These are phyloP conservation scores for Tangara arthus DNA, from an alignment of 2,797 vertebrate genomes.

Conservation along the genomic window DNA sequence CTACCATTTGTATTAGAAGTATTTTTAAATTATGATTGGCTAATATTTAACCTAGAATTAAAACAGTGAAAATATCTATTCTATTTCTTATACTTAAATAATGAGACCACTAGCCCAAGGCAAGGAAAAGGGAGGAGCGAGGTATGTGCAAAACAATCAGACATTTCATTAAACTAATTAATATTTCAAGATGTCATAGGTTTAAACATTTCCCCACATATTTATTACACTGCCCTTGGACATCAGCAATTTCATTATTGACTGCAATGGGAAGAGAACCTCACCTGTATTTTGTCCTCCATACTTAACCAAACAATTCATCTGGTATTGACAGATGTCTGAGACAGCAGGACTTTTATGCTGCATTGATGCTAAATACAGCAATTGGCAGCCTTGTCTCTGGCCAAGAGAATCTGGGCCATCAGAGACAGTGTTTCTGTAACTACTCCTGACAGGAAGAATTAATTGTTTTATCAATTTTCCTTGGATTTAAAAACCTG, in stretches of 20 bases:
- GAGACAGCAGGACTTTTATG: background rate
- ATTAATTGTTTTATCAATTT: background rate
- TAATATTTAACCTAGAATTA: background rate
- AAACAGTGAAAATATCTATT: background rate
- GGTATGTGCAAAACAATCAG: background rate
- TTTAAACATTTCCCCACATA: background rate
- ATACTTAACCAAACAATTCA: conserved; percentile 1
- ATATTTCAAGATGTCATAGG: background rate
- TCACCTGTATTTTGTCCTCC: conserved; percentile 3
- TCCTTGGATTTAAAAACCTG: background rate
- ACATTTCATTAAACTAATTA: background rate
- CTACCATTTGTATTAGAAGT: background rate
- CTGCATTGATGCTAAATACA: conserved; percentile 36
- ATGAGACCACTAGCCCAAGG: background rate
- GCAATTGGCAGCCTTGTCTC: background rate
- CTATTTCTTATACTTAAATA: background rate
- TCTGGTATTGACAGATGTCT: conserved; percentile 32
- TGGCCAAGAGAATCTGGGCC: conserved; percentile 22
- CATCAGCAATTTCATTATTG: conserved; percentile 6
- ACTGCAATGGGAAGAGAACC: background rate
- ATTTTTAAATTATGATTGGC: background rate
- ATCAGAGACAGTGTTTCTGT: background rate
- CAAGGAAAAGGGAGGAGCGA: background rate
- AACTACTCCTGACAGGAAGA: background rate
- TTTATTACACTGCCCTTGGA: background rate